phyloP scores from a whole-genome alignment of 2,797 vertebrate genomes.

The Anabacerthia variegaticeps region DNA sequence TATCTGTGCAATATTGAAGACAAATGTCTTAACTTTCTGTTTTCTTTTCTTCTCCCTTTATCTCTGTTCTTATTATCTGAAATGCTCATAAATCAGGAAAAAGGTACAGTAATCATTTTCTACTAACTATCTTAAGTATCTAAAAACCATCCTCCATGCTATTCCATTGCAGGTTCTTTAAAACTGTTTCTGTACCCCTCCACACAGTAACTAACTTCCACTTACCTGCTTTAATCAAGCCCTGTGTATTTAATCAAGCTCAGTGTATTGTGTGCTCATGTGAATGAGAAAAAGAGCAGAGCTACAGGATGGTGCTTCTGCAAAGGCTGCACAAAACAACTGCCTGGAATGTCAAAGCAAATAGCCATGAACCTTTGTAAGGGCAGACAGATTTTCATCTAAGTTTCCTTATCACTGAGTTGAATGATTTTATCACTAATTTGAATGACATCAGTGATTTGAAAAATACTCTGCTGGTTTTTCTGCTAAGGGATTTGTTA shows the following conservation, averaged over 20 bases:
- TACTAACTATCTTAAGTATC: slow-evolving; percentile 47
- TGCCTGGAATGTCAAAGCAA: slow-evolving; percentile 17
- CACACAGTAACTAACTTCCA: background rate
- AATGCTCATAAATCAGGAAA: slow-evolving; percentile 86
- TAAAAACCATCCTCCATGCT: background rate
- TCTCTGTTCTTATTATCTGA: slow-evolving; percentile 78
- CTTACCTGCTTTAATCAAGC: background rate
- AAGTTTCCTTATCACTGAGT: background rate
- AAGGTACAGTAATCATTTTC: slow-evolving; percentile 86
- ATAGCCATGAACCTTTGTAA: background rate
- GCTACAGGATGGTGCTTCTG: background rate
- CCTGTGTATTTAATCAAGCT: background rate
- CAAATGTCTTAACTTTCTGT: slow-evolving; percentile 67
- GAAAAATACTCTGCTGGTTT: slow-evolving; percentile 30
- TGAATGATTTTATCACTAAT: background rate
- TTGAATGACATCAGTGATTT: background rate
- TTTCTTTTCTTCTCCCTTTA: slow-evolving; percentile 79
- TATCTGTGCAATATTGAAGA: slow-evolving; percentile 41
- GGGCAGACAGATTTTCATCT: slow-evolving; percentile 14
- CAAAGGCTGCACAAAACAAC: background rate
- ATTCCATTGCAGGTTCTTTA: background rate
- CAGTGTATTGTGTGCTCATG: background rate
- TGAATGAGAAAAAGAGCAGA: background rate
- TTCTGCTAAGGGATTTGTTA: slow-evolving; percentile 38
- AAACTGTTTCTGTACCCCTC: background rate